Conservation (phyloP, 23 tunicate species). For the Oikopleura albicans region DNA sequence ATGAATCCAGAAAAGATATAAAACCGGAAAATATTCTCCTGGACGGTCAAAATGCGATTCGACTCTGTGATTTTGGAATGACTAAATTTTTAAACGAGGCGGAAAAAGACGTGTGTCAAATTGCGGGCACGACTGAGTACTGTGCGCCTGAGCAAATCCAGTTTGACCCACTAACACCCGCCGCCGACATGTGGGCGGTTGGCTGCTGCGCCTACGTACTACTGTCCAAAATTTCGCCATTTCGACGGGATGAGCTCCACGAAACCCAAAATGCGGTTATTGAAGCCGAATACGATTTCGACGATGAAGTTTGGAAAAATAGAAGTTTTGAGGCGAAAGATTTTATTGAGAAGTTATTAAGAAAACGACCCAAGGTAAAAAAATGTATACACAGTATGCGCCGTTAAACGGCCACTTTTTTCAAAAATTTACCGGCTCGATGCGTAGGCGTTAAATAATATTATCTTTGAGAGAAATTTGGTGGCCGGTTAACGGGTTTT, state of each 20-base stretch:
- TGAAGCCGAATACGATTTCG: background rate
- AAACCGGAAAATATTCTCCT: conserved; percentile 23
- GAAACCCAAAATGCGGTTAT: conserved; percentile 16
- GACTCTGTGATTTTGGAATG: conserved; percentile 89
- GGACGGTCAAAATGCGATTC: conserved; percentile 33
- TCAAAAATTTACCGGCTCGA: too few relatives aligned
- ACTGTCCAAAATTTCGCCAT: background rate
- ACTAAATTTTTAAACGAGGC: conserved; percentile 25
- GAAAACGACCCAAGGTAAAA: background rate
- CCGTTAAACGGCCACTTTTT: too few relatives aligned
- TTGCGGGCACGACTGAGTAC: conserved; percentile 75
- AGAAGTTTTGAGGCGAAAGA: background rate
- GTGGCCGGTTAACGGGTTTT: too few relatives aligned
- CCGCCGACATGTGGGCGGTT: conserved; percentile 74
- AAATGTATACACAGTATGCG: too few relatives aligned
- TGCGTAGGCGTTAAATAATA: too few relatives aligned
- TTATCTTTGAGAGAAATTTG: too few relatives aligned
- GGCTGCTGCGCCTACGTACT: conserved; percentile 20
- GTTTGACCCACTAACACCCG: background rate
- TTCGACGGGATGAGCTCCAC: background rate
- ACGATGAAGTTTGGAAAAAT: background rate
- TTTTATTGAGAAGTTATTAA: background rate
- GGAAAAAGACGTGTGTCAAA: background rate
- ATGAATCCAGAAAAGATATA: background rate
- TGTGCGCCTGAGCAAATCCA: conserved; percentile 86